Evolutionary conservation across 2,888 invertebrate species (phyloP), one percentile per base, ranked within the genome.

Genomic region (Xiphydria camelus): DNA sequence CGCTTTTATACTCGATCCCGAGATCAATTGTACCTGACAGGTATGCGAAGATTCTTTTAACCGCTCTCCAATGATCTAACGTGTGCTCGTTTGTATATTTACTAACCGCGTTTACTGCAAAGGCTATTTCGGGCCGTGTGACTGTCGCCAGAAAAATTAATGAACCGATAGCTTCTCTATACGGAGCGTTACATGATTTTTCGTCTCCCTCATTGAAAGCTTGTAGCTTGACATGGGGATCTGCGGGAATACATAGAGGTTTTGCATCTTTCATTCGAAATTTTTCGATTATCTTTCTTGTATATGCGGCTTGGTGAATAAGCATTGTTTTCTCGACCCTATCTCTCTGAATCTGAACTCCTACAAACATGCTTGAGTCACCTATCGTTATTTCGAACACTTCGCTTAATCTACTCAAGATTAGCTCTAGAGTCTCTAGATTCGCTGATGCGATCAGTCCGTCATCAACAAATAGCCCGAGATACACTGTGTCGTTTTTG

Each of bases 381-480:
- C n/a, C n/a, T n/a, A n/a, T n/a, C n/a, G n/a, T n/a, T 4, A 59
- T 49, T 21, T 53, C 40, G 37, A 59, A 55, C 3, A 14, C 32
- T 12, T 46, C 26, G 7, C 35, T 32, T 4, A 56, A 31, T 4
- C 33, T 23, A 1, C 26, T 17, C 2, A 50, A 9, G 2, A 53
- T 26, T 2, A 38, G 10, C 5, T 49, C 38, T 2, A 48, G 37
- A 2, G 25, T n/a, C n/a, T n/a, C n/a, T n/a, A n/a, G n/a, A n/a
- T n/a, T n/a, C n/a, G n/a, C n/a, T 36, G 48, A 41, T 18, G 46
- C 29, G 38, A 55, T 47, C n/a, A 59, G 6, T 3, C 57, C 53
- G 19, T 57, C 55, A 40, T 57, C 55, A 31, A 59, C 55, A 34
- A 51, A 53, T 6, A 56, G 34, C 3, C 47, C 50, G 5, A 53